Evolutionary conservation across 2,888 invertebrate species (phyloP).

Genomic region (Nineta flava): DNA sequence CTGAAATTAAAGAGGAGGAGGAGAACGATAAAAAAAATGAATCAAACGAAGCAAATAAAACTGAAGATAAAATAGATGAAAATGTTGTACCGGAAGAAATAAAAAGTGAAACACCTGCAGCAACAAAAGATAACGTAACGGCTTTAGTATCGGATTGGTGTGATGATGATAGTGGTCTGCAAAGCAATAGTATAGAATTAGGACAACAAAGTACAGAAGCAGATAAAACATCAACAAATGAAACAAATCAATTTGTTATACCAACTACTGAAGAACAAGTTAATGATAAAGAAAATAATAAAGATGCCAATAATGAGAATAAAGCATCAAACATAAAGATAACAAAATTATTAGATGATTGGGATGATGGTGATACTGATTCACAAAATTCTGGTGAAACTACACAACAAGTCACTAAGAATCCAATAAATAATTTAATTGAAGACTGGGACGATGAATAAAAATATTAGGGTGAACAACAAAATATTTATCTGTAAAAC

Average conservation of each 20-base stretch:
- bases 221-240: conserved; percentile 5
- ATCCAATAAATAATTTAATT: conserved; percentile 26
- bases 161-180: conserved; percentile 6
- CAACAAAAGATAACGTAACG: conserved; percentile 4
- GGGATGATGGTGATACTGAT: conserved; percentile 27
- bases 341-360: conserved; percentile 24
- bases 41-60: neutral
- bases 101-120: conserved; percentile 1
- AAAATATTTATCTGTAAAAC: too few relatives aligned
- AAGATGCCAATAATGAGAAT: conserved; percentile 5
- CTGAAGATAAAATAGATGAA: conserved; percentile 2
- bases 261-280: conserved; percentile 3
- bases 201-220: neutral
- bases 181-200: neutral
- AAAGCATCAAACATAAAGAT: conserved; percentile 16
- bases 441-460: conserved; percentile 30
- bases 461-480: conserved; percentile 11
- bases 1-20: conserved; percentile 3
- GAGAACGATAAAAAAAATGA: neutral
- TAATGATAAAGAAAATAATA: neutral
- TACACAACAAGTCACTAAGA: conserved; percentile 16
- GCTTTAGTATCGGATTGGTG: conserved; percentile 7
- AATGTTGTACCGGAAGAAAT: neutral
- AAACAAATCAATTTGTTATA: conserved; percentile 4
- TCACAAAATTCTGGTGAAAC: conserved; percentile 25